Base-by-base conservation (phyloP, 2,888 invertebrate genomes). In the Yponomeuta sedellus region DNA sequence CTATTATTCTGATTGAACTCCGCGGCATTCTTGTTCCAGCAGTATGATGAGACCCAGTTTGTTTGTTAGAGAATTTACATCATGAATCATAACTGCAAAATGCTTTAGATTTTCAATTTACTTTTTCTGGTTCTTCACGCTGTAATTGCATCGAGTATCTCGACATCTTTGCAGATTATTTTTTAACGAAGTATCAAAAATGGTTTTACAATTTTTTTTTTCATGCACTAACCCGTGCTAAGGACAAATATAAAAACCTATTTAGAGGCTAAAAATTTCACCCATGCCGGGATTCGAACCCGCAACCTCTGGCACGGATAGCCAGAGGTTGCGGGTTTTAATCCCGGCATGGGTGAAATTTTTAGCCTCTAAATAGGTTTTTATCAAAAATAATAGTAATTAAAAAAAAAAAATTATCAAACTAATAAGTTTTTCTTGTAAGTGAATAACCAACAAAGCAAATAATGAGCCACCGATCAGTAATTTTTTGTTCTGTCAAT, bases 401-500 rank as follows among this genome's bases (percentile, higher is more conserved):
- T 16, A 16, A 16, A 16, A 52, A 52, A 44, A 10, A 4, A 12
- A 2, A 16, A 1, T 52, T 1, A 52, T 16, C 16, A 52, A 16
- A 16, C 16, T 52, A 16, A 52, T 3, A 52, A 52, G 44, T 16
- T 3, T 52, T 52, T 52, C 44, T 52, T 52, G 0, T 34, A 52
- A 12, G 16, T 52, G 0, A 16, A 52, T 12, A 52, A 16, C 44
- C 5, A 52, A 52, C 4, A 4, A 52, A 16, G 44, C 16, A 52
- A 52, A 3, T 52, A 16, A 52, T 16, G 3, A 52, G 16, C 44
- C 16, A 16, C 12, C 20, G 58, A 20, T 58, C 58, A 20, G 19
- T 2, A 58, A 8, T 58, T 75, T 75, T 76, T 81, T 80, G 77
- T 79, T 76, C 73, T 73, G 74, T 71, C 73, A 73, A 73, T 76